These are phyloP conservation scores for Colletes collaris DNA, from an alignment of 2,888 invertebrate species.

Conservation along the genomic window DNA sequence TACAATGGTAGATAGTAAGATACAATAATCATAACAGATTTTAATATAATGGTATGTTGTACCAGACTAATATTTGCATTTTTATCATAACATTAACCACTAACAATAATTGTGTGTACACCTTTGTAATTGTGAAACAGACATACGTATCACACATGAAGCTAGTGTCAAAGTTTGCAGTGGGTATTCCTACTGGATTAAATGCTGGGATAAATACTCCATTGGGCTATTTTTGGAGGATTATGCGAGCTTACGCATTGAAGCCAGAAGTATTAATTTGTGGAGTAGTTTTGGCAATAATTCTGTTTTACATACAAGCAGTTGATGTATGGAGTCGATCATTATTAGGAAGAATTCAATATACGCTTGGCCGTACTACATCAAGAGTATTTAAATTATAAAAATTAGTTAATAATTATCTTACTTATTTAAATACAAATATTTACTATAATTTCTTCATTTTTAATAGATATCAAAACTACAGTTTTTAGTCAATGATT, in stretches of 20 bases:
- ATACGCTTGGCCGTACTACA: constrained; percentile 86
- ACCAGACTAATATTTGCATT: not conserved
- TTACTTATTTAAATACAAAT: not conserved
- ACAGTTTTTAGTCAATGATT: constrained; percentile 78
- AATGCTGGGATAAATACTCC: constrained; percentile 87
- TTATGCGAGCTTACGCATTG: constrained; percentile 90
- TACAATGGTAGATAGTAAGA: not conserved
- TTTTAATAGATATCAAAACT: constrained; percentile 74
- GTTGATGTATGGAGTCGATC: constrained; percentile 93
- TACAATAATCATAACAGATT: not conserved
- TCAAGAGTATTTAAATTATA: constrained; percentile 82
- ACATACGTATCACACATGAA: constrained; percentile 94
- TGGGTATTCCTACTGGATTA: constrained; percentile 86
- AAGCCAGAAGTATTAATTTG: constrained; percentile 92
- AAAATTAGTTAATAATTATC: not conserved
- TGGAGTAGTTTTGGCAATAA: constrained; percentile 88
- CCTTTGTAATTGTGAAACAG: constrained; percentile 70
- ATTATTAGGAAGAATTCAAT: constrained; percentile 88
- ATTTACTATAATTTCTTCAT: not conserved
- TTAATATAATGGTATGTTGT: not conserved
- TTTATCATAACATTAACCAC: not conserved
- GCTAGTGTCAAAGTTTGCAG: constrained; percentile 91
- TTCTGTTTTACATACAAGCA: constrained; percentile 92
- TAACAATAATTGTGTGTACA: constrained; percentile 12
- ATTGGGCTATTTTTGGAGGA: constrained; percentile 90